Evolutionary conservation across 1,140 invertebrate genomes (phyloP).

Genomic region (Eubasilissa regina): DNA sequence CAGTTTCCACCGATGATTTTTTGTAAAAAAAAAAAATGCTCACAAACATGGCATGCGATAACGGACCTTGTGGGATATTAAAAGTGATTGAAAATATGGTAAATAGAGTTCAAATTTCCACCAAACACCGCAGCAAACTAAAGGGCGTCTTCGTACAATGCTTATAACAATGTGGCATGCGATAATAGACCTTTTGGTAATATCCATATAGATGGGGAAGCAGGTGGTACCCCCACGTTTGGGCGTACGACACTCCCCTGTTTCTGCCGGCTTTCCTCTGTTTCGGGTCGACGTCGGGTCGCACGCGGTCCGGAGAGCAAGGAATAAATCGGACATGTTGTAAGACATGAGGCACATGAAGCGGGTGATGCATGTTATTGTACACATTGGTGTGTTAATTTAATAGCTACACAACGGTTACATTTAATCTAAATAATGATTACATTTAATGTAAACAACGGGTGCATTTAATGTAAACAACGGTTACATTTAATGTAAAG

Average conservation of each 20-base stretch:
- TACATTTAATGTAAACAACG: too few species aligned
- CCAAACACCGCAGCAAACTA: not conserved
- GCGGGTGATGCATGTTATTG: too few species aligned
- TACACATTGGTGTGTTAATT: too few species aligned
- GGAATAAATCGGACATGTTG: too few species aligned
- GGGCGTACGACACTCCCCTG: constrained; percentile 70
- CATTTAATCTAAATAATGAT: too few species aligned
- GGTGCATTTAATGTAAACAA: too few species aligned
- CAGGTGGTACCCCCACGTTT: constrained; percentile 87
- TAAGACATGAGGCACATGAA: too few species aligned
- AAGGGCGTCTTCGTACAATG: not conserved
- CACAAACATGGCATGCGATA: not conserved
- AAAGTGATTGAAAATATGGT: not conserved
- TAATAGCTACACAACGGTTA: too few species aligned
- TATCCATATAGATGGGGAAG: constrained; percentile 86
- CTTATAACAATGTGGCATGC: constrained; percentile 28
- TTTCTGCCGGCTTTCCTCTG: constrained; percentile 68
- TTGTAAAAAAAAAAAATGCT: not conserved
- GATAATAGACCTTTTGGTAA: constrained; percentile 83
- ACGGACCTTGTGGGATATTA: not conserved
- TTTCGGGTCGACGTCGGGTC: too few species aligned
- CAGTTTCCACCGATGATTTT: not conserved
- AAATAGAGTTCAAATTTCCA: not conserved
- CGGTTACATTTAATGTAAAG: too few species aligned
- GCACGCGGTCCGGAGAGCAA: too few species aligned